These are phyloP conservation scores for Lycopodina hypogea DNA, from an alignment of 37 sponge, comb jelly and placozoan species.

Conservation along the genomic window DNA sequence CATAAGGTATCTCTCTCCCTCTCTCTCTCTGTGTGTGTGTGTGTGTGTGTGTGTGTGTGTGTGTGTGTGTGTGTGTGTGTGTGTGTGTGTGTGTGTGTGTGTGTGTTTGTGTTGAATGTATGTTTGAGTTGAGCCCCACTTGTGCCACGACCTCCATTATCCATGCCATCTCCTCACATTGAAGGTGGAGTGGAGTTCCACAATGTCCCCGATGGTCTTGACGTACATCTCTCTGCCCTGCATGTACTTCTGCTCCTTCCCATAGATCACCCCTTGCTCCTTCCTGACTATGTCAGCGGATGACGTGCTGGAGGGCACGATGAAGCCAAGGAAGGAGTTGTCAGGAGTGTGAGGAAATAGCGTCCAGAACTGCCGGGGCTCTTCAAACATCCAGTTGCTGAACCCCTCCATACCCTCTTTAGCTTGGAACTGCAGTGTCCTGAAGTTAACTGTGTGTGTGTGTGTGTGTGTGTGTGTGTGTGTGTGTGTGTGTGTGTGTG, in stretches of 20 bases:
- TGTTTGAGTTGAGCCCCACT: too few species aligned
- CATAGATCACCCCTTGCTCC: slow-evolving; percentile 76
- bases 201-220: slow-evolving; percentile 43
- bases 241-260: slow-evolving; percentile 50
- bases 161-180: slow-evolving; percentile 26
- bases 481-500: not conserved
- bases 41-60: too few species aligned
- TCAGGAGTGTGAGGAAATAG: slow-evolving; percentile 84
- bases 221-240: slow-evolving; percentile 36
- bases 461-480: not conserved
- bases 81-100: too few species aligned
- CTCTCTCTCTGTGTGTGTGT: too few species aligned
- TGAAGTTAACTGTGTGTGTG: slow-evolving; percentile 36
- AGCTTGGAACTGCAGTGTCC: slow-evolving; percentile 29
- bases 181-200: slow-evolving; percentile 64
- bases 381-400: slow-evolving; percentile 65
- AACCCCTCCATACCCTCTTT: slow-evolving; percentile 12
- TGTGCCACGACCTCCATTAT: not conserved
- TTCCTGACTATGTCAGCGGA: not conserved
- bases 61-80: too few species aligned
- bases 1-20: too few species aligned
- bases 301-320: slow-evolving; percentile 9
- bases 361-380: slow-evolving; percentile 70
- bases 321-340: slow-evolving; percentile 77
- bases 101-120: too few species aligned